Evolutionary conservation across 2,888 invertebrate genomes (phyloP).

Genomic region (Pedicia rivosa): DNA sequence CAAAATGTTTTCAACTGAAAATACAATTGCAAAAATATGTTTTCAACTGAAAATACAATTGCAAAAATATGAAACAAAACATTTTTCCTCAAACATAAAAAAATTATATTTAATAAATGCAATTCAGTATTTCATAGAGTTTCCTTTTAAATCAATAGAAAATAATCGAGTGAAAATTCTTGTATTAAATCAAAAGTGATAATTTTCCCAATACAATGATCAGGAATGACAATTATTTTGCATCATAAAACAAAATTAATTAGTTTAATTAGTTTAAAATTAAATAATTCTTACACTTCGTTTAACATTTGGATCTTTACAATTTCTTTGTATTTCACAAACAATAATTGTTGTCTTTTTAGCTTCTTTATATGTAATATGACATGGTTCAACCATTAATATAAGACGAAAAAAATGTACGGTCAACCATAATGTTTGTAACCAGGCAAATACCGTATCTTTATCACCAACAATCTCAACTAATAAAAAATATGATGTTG

Average conservation of each 20-base stretch:
- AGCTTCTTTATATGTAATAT: constrained; percentile 31
- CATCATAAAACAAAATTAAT: too few species aligned
- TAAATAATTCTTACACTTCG: constrained; percentile 20
- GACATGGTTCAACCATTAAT: constrained; percentile 37
- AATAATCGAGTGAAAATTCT: too few species aligned
- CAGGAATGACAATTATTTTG: too few species aligned
- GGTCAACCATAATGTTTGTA: constrained; percentile 34
- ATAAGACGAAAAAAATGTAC: constrained; percentile 33
- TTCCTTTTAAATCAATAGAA: too few species aligned
- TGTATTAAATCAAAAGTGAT: too few species aligned
- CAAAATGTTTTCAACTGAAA: constrained; percentile 26
- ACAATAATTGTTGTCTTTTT: constrained; percentile 31
- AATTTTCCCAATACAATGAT: too few species aligned
- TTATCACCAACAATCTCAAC: constrained; percentile 29
- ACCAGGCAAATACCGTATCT: constrained; percentile 28
- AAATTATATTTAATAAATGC: background rate
- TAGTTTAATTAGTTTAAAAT: too few species aligned
- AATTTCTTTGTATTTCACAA: constrained; percentile 28
- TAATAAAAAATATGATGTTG: constrained; percentile 38
- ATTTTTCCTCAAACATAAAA: too few species aligned
- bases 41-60: constrained; percentile 21
- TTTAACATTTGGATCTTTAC: constrained; percentile 22
- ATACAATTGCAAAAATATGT: too few species aligned
- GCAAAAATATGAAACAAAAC: too few species aligned
- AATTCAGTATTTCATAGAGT: background rate